Evolutionary conservation across 1,140 invertebrate genomes (phyloP), one percentile per base, ranked within the genome.

Genomic region (Orius insidiosus): DNA sequence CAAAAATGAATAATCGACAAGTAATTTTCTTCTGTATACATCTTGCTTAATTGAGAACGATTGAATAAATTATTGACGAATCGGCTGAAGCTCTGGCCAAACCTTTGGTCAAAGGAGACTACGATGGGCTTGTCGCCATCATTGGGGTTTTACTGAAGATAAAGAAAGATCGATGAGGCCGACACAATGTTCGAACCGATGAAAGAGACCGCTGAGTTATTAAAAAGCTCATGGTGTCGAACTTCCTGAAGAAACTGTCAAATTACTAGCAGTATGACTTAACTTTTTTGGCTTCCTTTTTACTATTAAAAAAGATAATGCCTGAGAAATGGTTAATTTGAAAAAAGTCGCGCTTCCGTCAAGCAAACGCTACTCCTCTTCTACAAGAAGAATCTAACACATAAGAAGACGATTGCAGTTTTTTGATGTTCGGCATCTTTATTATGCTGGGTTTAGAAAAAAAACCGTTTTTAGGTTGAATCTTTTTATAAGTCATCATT

Each of bases 311-410:
- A 5, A 4, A 78, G 62, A 76, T 85, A 56, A 61, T 96, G 19
- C 90, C 90, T 0, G 85, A 90, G 53, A 73, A 74, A 53, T 97
- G 92, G 92, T 63, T 24, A 80, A 78, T 49, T 72, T 85, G n/a
- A 88, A 94, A 60, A 89, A 90, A 62, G 60, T 74, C 49, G 76
- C 82, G 5, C 73, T 82, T 4, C 75, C 78, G 76, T 84, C n/a
- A 90, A 89, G 85, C 90, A 60, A 69, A 77, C 18, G 85, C 93
- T 31, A 79, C 76, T 8, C 86, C 89, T 18, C 61, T 82, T 10
- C 71, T 80, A 55, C 69, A 75, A 19, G 72, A 65, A 49, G 77
- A 85, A 59, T 74, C 77, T 0, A 68, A 71, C 19, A 69, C 40
- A 68, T 84, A 34, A 66, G 74, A 10, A 71, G 72, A 48, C 68